Evolutionary conservation across 2,113 vertebrate genomes (phyloP).

Genomic region (Mohoua ochrocephala): DNA sequence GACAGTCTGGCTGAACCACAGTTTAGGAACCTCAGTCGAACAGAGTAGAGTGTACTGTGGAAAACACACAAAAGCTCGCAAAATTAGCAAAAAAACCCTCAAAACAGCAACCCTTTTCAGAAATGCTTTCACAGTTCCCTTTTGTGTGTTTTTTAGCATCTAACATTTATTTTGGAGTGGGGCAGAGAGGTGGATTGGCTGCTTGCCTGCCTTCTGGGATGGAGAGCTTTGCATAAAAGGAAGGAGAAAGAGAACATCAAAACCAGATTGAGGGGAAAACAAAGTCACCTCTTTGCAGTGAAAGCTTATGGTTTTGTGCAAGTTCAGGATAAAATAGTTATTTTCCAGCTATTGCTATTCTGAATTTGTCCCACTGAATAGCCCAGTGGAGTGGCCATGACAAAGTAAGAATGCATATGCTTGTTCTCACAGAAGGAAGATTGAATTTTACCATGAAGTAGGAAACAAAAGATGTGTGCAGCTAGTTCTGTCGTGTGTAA

Average conservation of each 20-base stretch:
- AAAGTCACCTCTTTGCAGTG: constrained; percentile 13
- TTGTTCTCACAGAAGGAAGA: not conserved
- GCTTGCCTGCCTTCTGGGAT: constrained; percentile 36
- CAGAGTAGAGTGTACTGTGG: not conserved
- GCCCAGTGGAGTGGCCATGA: not conserved
- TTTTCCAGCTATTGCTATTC: not conserved
- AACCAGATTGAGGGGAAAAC: constrained; percentile 28
- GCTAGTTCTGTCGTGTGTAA: not conserved
- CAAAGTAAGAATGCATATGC: not conserved
- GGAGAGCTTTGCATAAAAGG: constrained; percentile 34
- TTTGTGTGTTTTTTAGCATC: constrained; percentile 18
- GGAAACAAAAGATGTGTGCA: not conserved
- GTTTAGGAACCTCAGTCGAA: not conserved
- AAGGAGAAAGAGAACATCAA: constrained; percentile 51
- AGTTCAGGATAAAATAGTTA: not conserved
- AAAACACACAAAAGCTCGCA: not conserved
- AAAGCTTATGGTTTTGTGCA: not conserved
- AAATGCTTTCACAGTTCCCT: not conserved
- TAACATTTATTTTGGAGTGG: constrained; percentile 48
- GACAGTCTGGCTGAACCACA: not conserved
- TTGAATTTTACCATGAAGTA: not conserved
- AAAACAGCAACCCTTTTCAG: not conserved
- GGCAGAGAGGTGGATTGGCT: constrained; percentile 41
- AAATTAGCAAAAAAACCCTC: not conserved
- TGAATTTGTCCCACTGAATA: not conserved